phyloP scores from a whole-genome alignment of 2,888 invertebrate species.

The Barypeithes pellucidus region DNA sequence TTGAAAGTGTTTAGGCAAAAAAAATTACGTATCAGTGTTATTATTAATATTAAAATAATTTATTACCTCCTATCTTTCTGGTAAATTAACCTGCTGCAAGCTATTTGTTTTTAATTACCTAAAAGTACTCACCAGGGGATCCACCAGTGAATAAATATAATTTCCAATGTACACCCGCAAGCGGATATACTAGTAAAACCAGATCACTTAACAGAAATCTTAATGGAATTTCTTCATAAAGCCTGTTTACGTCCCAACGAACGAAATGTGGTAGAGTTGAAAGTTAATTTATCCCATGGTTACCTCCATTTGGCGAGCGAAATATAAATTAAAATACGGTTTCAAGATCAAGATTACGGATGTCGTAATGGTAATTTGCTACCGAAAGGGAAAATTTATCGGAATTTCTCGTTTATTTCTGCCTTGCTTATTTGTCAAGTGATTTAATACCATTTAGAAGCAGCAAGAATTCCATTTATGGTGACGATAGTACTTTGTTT shows the following conservation, averaged over 20 bases:
- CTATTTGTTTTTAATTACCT: too few relatives aligned
- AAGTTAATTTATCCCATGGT: slow-evolving; percentile 18
- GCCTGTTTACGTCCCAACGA: slow-evolving; percentile 11
- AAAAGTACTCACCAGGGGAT: too few relatives aligned
- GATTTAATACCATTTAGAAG: background rate
- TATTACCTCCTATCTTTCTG: too few relatives aligned
- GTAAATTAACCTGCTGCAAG: too few relatives aligned
- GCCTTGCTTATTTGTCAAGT: background rate
- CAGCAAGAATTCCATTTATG: slow-evolving; percentile 2
- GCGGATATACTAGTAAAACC: background rate
- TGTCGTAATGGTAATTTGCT: slow-evolving; percentile 28
- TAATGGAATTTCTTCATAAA: background rate
- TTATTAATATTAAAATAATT: too few relatives aligned
- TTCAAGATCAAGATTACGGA: slow-evolving; percentile 10
- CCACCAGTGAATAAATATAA: too few relatives aligned
- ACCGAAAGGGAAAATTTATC: slow-evolving; percentile 36
- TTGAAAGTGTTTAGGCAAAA: too few relatives aligned
- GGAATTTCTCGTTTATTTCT: slow-evolving; percentile 18
- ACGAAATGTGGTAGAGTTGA: slow-evolving; percentile 14
- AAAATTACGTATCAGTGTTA: too few relatives aligned
- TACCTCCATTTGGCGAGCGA: background rate
- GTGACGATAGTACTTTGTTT: background rate
- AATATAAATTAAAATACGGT: slow-evolving; percentile 8
- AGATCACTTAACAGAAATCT: background rate
- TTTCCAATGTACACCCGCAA: background rate